Evolutionary conservation across 2,797 vertebrate genomes (phyloP).

Genomic region (Sciurus carolinensis): DNA sequence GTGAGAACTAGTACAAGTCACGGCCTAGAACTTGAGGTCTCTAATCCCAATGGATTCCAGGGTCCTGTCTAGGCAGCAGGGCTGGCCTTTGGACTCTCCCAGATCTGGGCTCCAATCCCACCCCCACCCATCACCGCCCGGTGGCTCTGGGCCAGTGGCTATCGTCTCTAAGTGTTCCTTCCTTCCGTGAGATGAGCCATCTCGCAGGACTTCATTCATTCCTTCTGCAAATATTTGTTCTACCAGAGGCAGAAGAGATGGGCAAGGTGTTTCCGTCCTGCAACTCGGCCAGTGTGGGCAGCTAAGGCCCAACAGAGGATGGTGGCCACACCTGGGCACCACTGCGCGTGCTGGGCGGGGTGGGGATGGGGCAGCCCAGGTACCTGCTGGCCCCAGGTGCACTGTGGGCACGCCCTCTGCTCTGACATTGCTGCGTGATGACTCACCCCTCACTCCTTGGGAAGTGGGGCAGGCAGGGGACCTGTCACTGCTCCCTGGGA

Average conservation of each 20-base stretch:
- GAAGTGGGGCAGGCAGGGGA: not conserved
- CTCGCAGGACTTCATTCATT: not conserved
- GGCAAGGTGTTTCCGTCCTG: not conserved
- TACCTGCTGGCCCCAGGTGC: not conserved
- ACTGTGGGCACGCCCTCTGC: not conserved
- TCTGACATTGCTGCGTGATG: not conserved
- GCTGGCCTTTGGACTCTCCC: not conserved
- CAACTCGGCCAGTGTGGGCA: not conserved
- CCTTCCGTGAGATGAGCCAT: not conserved
- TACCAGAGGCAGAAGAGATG: not conserved
- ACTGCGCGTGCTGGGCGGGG: no score
- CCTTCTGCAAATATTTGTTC: slow-evolving; percentile 11
- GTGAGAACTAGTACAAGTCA: not conserved
- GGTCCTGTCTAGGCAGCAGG: not conserved
- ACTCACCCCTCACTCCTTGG: slow-evolving; percentile 23
- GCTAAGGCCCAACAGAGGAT: not conserved
- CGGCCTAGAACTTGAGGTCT: not conserved
- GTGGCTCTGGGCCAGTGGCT: not conserved
- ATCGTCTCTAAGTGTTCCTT: not conserved
- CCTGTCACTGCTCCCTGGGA: not conserved
- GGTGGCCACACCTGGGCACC: not conserved
- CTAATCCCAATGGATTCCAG: not conserved
- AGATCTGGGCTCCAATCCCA: not conserved
- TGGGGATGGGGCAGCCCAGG: not conserved
- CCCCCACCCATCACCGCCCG: no score